Percentiles rank a stretch among this genome's conserved stretches.
Conservation (phyloP, 2,888 invertebrate genomes). For the Agonum fuliginosum region DNA sequence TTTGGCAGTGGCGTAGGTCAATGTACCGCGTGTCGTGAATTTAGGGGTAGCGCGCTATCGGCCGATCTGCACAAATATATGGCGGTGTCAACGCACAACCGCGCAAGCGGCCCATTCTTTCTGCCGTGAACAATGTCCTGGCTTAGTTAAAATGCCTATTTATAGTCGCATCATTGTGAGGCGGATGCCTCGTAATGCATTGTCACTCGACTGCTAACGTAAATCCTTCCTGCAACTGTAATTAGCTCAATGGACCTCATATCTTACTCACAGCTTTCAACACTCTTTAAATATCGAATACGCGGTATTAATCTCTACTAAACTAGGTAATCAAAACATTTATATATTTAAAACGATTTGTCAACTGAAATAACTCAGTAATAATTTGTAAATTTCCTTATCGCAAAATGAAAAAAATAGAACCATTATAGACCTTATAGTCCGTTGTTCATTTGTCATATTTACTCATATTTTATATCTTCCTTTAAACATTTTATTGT, state of each 20-base stretch:
- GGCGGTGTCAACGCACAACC: slow-evolving; percentile 47
- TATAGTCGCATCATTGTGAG: slow-evolving; percentile 26
- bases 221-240: background rate
- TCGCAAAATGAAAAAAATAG: too few relatives aligned
- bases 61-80: slow-evolving; percentile 51
- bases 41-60: slow-evolving; percentile 33
- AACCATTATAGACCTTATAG: too few relatives aligned
- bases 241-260: slow-evolving; percentile 13
- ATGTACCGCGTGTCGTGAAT: background rate
- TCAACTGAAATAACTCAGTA: too few relatives aligned
- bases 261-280: background rate
- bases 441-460: too few relatives aligned
- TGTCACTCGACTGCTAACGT: slow-evolving; percentile 41
- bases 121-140: slow-evolving; percentile 48
- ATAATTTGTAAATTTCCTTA: too few relatives aligned
- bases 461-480: too few relatives aligned
- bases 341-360: too few relatives aligned
- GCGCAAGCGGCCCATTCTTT: slow-evolving; percentile 53
- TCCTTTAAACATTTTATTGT: too few relatives aligned
- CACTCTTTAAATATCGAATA: background rate
- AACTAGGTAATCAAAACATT: too few relatives aligned
- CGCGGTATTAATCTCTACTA: too few relatives aligned
- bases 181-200: slow-evolving; percentile 52
- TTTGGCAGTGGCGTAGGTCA: slow-evolving; percentile 34
- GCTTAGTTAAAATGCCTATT: slow-evolving; percentile 58